Conservation (phyloP, 2,888 invertebrate species). For the Drosophila stalkeri region DNA sequence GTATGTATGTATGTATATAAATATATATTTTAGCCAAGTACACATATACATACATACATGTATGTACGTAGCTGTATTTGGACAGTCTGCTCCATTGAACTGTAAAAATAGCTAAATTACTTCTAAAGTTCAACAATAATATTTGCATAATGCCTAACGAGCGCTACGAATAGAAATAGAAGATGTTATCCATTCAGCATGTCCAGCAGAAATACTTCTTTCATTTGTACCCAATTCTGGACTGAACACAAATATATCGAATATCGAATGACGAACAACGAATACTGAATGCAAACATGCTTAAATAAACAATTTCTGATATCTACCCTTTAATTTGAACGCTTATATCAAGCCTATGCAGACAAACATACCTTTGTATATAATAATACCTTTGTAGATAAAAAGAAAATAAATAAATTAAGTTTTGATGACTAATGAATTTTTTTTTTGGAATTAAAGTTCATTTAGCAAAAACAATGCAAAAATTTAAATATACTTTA, state of each 20-base stretch:
- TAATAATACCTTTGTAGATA: background rate
- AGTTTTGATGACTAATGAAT: background rate
- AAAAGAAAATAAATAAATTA: too few species aligned
- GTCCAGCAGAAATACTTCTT: background rate
- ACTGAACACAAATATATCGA: background rate
- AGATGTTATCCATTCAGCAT: background rate
- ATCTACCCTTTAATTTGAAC: background rate
- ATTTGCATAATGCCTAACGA: background rate
- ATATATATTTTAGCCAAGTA: background rate
- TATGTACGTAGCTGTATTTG: background rate
- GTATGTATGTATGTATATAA: background rate
- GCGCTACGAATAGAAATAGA: background rate
- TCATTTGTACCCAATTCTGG: background rate
- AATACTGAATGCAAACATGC: background rate
- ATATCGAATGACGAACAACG: too few species aligned
- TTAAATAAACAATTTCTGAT: background rate
- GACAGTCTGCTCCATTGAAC: background rate
- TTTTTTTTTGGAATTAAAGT: background rate
- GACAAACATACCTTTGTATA: background rate
- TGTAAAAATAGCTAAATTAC: slow-evolving; percentile 3
- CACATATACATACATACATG: background rate
- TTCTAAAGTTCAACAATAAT: slow-evolving; percentile 7
- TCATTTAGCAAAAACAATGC: background rate
- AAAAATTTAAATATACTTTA: background rate
- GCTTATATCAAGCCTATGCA: background rate